Evolutionary conservation across 2,113 vertebrate species (phyloP).

Genomic region (Agapornis roseicollis): DNA sequence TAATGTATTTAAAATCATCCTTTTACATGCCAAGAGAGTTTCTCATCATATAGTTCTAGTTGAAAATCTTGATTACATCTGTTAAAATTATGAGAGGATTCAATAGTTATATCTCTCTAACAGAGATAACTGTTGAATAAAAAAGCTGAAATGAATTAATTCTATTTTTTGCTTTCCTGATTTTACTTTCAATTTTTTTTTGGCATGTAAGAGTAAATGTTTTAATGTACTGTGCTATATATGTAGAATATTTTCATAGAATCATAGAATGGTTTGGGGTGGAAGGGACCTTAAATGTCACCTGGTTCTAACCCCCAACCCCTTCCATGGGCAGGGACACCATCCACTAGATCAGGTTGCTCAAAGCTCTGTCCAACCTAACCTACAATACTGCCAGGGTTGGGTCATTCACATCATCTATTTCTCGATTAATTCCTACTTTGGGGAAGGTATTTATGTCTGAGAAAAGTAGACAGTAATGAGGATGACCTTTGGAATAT

Average conservation of each 20-base stretch:
- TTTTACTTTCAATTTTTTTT: not conserved
- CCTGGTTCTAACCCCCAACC: not conserved
- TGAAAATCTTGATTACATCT: not conserved
- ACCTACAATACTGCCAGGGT: not conserved
- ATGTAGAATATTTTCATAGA: not conserved
- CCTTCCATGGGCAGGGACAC: not conserved
- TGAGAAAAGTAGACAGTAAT: not conserved
- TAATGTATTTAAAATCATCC: not conserved
- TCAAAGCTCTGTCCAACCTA: not conserved
- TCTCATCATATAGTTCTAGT: not conserved
- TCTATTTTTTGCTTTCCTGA: not conserved
- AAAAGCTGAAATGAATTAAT: not conserved
- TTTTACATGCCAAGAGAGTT: not conserved
- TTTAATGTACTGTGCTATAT: not conserved
- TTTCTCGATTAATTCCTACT: not conserved
- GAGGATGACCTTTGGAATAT: not conserved
- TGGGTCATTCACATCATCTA: not conserved
- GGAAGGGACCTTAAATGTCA: not conserved
- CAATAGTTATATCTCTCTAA: not conserved
- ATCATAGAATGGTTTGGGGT: not conserved
- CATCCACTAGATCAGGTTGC: not conserved
- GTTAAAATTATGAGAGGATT: not conserved
- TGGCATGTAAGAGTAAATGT: not conserved
- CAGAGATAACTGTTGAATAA: not conserved
- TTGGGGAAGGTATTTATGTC: not conserved